These are phyloP conservation scores for Spheniscus mendiculus DNA, from an alignment of 2,113 vertebrate genomes.

Conservation along the genomic window DNA sequence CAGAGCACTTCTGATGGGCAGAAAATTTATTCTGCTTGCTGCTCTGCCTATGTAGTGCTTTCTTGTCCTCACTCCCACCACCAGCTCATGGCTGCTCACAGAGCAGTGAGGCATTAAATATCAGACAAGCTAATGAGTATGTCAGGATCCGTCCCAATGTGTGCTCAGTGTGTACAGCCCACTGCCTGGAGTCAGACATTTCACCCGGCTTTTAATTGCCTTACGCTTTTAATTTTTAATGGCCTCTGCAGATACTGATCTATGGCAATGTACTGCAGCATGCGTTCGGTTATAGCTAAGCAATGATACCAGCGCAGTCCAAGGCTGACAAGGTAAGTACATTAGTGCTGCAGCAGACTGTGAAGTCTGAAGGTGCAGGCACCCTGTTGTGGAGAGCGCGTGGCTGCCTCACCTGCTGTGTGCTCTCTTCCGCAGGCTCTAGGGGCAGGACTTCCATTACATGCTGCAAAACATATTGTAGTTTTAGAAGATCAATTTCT, in stretches of 20 bases:
- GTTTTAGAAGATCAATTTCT: background rate
- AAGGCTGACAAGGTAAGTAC: background rate
- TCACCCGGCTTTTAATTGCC: background rate
- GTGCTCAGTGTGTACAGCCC: background rate
- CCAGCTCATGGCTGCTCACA: background rate
- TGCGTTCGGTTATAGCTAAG: background rate
- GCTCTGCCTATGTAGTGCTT: background rate
- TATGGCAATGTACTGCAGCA: background rate
- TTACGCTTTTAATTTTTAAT: background rate
- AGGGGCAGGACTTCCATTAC: background rate
- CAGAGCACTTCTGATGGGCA: background rate
- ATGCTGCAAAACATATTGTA: background rate
- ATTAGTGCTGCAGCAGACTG: background rate
- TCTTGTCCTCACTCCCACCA: background rate
- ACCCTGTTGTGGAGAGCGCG: accelerated
- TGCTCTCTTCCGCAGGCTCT: accelerated
- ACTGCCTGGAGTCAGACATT: background rate
- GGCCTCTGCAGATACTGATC: background rate
- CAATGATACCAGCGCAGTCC: accelerated
- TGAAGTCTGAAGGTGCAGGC: background rate
- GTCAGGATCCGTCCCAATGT: background rate
- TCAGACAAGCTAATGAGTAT: background rate
- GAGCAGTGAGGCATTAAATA: background rate
- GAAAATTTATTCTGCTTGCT: background rate
- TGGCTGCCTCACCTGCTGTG: background rate